Evolutionary conservation across 1,140 invertebrate genomes (phyloP).

Genomic region (Neocloeon triangulifer): DNA sequence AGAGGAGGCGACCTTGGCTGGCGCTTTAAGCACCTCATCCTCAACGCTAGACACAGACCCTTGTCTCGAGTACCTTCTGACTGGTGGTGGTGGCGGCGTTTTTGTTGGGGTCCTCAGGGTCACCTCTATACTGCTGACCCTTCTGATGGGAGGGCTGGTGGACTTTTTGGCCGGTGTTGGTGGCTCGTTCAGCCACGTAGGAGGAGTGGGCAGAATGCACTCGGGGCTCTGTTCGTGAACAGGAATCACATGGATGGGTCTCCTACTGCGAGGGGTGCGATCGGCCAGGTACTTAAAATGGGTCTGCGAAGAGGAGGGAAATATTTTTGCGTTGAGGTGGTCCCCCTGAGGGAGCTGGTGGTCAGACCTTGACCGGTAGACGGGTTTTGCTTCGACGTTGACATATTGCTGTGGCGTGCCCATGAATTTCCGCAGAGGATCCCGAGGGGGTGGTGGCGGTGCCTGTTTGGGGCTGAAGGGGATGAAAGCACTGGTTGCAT

Average conservation of each 20-base stretch:
- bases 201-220: constrained; percentile 9
- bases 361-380: too few relatives aligned
- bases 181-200: constrained; percentile 12
- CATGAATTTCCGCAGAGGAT: too few relatives aligned
- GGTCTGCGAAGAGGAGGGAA: constrained; percentile 10
- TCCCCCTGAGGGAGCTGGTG: too few relatives aligned
- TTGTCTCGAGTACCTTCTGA: constrained; percentile 7
- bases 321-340: too few relatives aligned
- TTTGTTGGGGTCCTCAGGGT: constrained; percentile 1
- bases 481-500: too few relatives aligned
- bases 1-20: constrained; percentile 17
- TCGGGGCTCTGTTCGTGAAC: constrained; percentile 20
- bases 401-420: too few relatives aligned
- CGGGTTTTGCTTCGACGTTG: too few relatives aligned
- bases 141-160: constrained; percentile 14
- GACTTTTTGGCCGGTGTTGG: constrained; percentile 36
- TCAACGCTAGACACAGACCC: constrained; percentile 3
- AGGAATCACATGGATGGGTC: constrained; percentile 40
- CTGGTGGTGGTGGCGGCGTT: constrained; percentile 9
- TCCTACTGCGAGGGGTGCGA: constrained; percentile 34
- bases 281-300: constrained; percentile 38
- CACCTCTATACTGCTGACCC: too few relatives aligned
- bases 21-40: constrained; percentile 4
- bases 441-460: too few relatives aligned
- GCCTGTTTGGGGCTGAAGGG: too few relatives aligned